Conservation (phyloP, 2,797 vertebrate genomes). For the Alauda arvensis region DNA sequence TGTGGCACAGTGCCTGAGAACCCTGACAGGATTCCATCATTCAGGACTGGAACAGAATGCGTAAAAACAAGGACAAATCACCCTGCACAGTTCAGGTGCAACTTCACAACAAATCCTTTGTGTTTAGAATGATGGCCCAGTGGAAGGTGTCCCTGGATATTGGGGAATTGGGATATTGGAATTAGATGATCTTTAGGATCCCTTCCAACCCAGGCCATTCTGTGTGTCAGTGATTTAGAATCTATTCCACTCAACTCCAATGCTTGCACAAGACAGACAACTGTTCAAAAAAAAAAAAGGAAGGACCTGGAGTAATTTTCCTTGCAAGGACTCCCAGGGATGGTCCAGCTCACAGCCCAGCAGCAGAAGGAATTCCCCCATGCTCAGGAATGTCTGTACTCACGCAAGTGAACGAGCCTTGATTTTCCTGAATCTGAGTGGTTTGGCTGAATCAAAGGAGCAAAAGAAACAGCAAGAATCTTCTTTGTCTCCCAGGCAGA, state of each 20-base stretch:
- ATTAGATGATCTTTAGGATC: neutral
- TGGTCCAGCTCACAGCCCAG: neutral
- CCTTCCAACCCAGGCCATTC: neutral
- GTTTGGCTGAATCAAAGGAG: slow-evolving; percentile 89
- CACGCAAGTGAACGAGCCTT: slow-evolving; percentile 84
- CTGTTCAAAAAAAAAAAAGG: neutral
- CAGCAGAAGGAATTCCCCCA: neutral
- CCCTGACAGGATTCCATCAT: accelerated
- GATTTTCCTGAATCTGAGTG: slow-evolving; percentile 78
- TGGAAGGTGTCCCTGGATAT: neutral
- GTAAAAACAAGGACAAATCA: neutral
- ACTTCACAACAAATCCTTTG: neutral
- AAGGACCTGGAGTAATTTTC: neutral
- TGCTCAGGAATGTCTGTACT: slow-evolving; percentile 64
- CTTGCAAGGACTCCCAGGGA: neutral
- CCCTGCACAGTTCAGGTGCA: neutral
- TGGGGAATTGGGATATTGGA: no score
- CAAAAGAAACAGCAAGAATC: slow-evolving; percentile 96
- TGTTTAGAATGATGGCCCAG: neutral
- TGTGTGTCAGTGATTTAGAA: neutral
- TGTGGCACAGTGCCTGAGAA: neutral
- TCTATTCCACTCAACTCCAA: neutral
- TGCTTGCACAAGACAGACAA: neutral
- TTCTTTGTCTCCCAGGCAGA: slow-evolving; percentile 96
- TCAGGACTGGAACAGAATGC: neutral